Percentiles rank a stretch among this genome's conserved stretches.
phyloP scores from a whole-genome alignment of 2,113 vertebrate species.

The Falco punctatus region DNA sequence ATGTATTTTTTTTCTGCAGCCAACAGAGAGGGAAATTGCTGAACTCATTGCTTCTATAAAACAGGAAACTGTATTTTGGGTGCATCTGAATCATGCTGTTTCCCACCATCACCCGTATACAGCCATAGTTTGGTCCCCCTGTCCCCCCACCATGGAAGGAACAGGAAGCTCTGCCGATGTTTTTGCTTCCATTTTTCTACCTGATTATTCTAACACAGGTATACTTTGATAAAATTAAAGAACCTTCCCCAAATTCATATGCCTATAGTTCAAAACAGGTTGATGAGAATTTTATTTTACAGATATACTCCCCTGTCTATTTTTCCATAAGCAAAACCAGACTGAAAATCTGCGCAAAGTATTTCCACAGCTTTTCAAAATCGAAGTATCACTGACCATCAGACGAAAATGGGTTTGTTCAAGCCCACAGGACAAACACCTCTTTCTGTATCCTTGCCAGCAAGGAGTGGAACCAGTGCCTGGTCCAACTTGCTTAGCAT shows the following conservation, averaged over 20 bases:
- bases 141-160: not conserved
- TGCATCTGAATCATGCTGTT: not conserved
- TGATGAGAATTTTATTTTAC: not conserved
- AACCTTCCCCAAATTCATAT: not conserved
- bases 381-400: not conserved
- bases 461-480: rapidly evolving
- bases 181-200: not conserved
- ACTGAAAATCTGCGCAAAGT: not conserved
- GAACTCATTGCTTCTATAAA: not conserved
- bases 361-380: not conserved
- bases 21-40: not conserved
- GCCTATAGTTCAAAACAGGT: not conserved
- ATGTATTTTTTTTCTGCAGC: constrained; percentile 30
- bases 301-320: not conserved
- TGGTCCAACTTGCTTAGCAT: not conserved
- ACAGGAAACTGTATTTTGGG: constrained; percentile 39
- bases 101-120: not conserved
- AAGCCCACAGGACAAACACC: not conserved
- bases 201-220: not conserved
- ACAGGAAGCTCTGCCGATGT: not conserved
- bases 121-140: not conserved
- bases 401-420: not conserved
- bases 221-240: not conserved
- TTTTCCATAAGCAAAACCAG: not conserved
- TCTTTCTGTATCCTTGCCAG: not conserved